phyloP scores from a whole-genome alignment of 2,113 vertebrate species.

The Sceloporus undulatus region DNA sequence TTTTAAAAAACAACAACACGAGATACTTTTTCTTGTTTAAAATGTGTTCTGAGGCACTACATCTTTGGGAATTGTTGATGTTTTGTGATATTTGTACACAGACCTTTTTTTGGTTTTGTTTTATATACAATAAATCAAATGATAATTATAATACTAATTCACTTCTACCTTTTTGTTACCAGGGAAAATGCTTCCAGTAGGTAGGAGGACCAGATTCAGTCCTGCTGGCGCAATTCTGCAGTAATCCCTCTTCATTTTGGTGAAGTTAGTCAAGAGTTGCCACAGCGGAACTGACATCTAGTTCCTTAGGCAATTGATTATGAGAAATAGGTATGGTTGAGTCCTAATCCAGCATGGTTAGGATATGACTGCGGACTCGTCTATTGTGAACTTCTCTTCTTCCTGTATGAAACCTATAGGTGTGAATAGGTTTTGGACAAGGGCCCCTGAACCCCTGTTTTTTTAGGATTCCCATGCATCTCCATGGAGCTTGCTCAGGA shows the following conservation, averaged over 20 bases:
- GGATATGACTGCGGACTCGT: not conserved
- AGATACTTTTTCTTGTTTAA: constrained; percentile 80
- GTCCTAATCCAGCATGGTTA: constrained; percentile 58
- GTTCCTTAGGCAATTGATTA: constrained; percentile 20
- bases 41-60: constrained; percentile 86
- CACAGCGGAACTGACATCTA: constrained; percentile 31
- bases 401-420: not conserved
- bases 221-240: constrained; percentile 48
- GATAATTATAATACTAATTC: constrained; percentile 53
- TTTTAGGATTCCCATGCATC: not conserved
- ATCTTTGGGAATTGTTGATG: constrained; percentile 85
- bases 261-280: constrained; percentile 49
- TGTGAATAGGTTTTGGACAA: not conserved
- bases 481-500: constrained; percentile 20
- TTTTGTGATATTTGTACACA: constrained; percentile 97
- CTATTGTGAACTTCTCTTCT: not conserved
- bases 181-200: constrained; percentile 66
- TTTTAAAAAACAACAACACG: constrained; percentile 39
- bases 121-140: constrained; percentile 78
- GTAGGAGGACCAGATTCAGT: constrained; percentile 43
- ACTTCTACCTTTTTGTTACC: constrained; percentile 77
- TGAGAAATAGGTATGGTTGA: constrained; percentile 23
- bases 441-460: not conserved
- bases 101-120: constrained; percentile 81
- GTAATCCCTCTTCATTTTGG: constrained; percentile 6